A percentile compares a stretch with the other conserved stretches of the same genome.
Conservation (phyloP, 2,888 invertebrate genomes). For the Tromatobia lineatoria region DNA sequence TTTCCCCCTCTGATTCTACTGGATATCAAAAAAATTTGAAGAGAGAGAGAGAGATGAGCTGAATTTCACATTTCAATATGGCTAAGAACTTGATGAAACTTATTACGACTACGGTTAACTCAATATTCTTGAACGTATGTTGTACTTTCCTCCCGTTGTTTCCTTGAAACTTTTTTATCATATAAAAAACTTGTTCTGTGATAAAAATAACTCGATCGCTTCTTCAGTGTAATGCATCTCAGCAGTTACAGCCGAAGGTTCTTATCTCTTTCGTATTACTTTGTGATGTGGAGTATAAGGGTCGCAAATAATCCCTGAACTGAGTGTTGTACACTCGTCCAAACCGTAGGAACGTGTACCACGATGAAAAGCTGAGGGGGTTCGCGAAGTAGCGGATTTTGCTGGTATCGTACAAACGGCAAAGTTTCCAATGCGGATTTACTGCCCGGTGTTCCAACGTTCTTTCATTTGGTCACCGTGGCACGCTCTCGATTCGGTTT, state of each 20-base stretch:
- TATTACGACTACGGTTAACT: constrained; percentile 37
- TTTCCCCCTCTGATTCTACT: neutral
- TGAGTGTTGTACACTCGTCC: constrained; percentile 33
- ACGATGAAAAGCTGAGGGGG: constrained; percentile 33
- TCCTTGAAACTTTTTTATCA: neutral
- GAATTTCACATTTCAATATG: constrained; percentile 45
- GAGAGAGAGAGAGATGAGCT: neutral
- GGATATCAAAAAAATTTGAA: constrained; percentile 35
- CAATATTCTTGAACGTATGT: constrained; percentile 25
- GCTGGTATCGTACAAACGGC: constrained; percentile 6
- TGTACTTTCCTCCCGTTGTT: neutral
- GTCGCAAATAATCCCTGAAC: constrained; percentile 28
- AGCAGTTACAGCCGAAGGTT: neutral
- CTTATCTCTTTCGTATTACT: constrained; percentile 45
- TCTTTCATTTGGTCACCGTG: constrained; percentile 66
- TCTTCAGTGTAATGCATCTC: neutral
- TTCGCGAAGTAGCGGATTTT: neutral
- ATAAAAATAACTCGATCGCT: neutral
- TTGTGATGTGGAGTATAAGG: constrained; percentile 20
- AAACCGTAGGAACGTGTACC: constrained; percentile 44
- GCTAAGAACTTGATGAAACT: constrained; percentile 37
- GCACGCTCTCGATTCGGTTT: constrained; percentile 58
- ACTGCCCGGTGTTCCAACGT: constrained; percentile 53
- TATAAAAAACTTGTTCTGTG: neutral
- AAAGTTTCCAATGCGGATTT: constrained; percentile 66